Percentiles rank a stretch among this genome's conserved stretches.
Evolutionary conservation across 1,140 invertebrate genomes (phyloP).

Genomic region (Holcopasites calliopsidis): DNA sequence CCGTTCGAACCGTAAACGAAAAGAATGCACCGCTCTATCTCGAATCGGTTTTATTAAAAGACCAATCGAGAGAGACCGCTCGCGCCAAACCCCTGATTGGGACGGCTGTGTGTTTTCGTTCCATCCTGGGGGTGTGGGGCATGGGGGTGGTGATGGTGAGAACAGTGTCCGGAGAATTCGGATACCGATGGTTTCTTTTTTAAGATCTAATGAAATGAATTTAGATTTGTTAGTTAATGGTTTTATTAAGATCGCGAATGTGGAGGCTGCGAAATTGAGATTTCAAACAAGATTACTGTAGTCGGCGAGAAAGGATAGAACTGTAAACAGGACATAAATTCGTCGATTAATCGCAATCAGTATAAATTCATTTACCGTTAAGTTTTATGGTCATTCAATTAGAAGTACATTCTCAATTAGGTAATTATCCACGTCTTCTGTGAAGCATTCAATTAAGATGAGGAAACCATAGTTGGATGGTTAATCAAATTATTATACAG

Average conservation of each 20-base stretch:
- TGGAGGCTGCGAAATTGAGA: too few species aligned
- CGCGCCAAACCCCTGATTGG: slow-evolving; percentile 48
- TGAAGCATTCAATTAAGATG: background rate
- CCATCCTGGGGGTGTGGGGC: background rate
- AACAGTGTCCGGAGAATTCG: too few species aligned
- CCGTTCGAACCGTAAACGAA: background rate
- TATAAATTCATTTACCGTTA: background rate
- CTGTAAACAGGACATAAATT: background rate
- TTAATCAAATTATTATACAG: too few species aligned
- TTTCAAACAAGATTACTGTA: too few species aligned
- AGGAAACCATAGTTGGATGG: background rate
- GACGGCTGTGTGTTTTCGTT: background rate
- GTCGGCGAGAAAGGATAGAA: too few species aligned
- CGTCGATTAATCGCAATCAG: background rate
- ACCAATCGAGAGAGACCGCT: slow-evolving; percentile 32
- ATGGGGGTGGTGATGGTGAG: too few species aligned
- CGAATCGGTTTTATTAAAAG: slow-evolving; percentile 56
- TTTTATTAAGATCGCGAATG: too few species aligned
- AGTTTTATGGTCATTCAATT: background rate
- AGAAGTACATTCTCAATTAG: background rate
- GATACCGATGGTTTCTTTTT: too few species aligned
- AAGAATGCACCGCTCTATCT: slow-evolving; percentile 42
- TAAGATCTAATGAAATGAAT: too few species aligned
- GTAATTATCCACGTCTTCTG: background rate
- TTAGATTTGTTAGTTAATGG: too few species aligned